These are phyloP conservation scores for Seriola dumerili DNA, from an alignment of 2,113 vertebrate species.

Conservation along the genomic window DNA sequence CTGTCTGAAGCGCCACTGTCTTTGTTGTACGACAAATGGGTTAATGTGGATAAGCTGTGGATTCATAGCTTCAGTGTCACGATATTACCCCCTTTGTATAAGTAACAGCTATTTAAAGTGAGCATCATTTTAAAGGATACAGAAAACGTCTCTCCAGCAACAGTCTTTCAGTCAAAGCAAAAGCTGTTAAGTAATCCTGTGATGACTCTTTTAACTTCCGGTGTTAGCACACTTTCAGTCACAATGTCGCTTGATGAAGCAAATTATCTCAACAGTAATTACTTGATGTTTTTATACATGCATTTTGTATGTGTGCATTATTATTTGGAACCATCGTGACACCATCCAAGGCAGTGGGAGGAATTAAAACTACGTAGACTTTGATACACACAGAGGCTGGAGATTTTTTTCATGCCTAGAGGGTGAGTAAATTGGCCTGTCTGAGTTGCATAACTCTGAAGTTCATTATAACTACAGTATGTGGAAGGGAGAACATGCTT, in stretches of 20 bases:
- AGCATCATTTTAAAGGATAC: constrained; percentile 8
- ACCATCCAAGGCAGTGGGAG: not conserved
- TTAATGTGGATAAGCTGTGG: constrained; percentile 57
- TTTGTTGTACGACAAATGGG: constrained; percentile 64
- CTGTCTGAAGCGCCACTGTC: constrained; percentile 49
- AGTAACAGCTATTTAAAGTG: constrained; percentile 41
- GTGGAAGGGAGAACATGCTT: constrained; percentile 25
- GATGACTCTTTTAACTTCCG: constrained; percentile 7
- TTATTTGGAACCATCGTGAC: constrained; percentile 26
- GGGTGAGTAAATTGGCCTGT: constrained; percentile 24
- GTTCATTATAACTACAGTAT: constrained; percentile 30
- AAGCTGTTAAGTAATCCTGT: constrained; percentile 26
- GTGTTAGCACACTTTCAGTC: constrained; percentile 2
- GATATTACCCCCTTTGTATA: constrained; percentile 25
- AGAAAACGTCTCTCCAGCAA: constrained; percentile 10
- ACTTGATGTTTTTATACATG: constrained; percentile 9
- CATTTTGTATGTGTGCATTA: not conserved
- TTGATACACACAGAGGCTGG: not conserved
- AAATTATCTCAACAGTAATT: constrained; percentile 34
- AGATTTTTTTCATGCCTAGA: constrained; percentile 6
- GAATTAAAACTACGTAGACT: constrained; percentile 8
- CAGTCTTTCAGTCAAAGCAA: constrained; percentile 13
- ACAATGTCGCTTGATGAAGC: constrained; percentile 52
- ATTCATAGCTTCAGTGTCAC: constrained; percentile 24
- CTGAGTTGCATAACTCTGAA: constrained; percentile 45